Evolutionary conservation across 2,888 invertebrate species (phyloP).

Genomic region (Lycia hirtaria): DNA sequence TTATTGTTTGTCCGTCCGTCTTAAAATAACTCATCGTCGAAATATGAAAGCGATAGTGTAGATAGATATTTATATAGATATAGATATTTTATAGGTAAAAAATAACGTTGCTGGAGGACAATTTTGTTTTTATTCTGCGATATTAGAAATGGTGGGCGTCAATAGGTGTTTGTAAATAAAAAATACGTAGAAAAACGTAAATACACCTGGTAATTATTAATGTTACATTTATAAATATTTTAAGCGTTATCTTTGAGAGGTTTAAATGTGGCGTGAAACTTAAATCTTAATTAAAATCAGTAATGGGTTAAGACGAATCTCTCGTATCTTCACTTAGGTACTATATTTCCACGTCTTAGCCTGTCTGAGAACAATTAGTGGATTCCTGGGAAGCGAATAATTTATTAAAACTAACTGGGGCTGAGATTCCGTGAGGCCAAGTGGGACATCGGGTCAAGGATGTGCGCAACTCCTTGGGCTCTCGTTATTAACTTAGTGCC

Average conservation of each 20-base stretch:
- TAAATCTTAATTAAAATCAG: slow-evolving; percentile 2
- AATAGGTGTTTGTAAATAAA: background rate
- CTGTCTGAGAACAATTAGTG: slow-evolving; percentile 33
- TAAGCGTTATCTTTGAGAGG: background rate
- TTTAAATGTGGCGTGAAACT: slow-evolving; percentile 5
- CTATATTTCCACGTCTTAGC: slow-evolving; percentile 18
- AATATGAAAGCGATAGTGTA: too few species aligned
- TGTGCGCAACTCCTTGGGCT: slow-evolving; percentile 44
- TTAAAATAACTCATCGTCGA: slow-evolving; percentile 12
- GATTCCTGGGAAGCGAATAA: slow-evolving; percentile 33
- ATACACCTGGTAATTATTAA: too few species aligned
- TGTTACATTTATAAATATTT: too few species aligned
- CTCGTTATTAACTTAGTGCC: slow-evolving; percentile 21
- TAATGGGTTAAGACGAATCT: slow-evolving; percentile 8
- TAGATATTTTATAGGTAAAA: slow-evolving; percentile 1
- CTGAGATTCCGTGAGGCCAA: slow-evolving; percentile 49
- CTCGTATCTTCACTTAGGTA: slow-evolving; percentile 15
- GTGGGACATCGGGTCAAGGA: slow-evolving; percentile 71
- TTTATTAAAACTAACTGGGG: slow-evolving; percentile 44
- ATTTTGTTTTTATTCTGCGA: background rate
- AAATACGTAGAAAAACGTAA: background rate
- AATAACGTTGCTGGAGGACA: background rate
- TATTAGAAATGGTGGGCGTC: background rate
- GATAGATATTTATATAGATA: background rate
- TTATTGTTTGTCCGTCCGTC: slow-evolving; percentile 7